Percentiles rank a stretch among this genome's conserved stretches.
Evolutionary conservation across 2,888 invertebrate genomes (phyloP).

Genomic region (Ditylenchus weischeri): DNA sequence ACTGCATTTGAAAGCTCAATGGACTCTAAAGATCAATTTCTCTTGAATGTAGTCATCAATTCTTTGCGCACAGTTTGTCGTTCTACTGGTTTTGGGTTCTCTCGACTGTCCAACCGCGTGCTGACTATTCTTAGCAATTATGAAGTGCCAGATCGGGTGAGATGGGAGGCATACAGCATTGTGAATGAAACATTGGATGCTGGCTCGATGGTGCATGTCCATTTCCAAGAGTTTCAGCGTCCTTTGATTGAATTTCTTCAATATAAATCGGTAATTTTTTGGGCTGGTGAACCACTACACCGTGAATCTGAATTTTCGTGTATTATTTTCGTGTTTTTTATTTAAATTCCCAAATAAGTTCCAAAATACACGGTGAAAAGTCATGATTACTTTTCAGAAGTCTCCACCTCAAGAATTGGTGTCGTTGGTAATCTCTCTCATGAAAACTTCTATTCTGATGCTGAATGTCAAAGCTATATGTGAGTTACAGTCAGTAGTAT

Average conservation of each 20-base stretch:
- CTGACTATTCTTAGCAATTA: neutral
- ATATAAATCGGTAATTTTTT: neutral
- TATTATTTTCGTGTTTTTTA: too few species aligned
- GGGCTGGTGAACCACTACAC: too few species aligned
- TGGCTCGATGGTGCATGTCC: conserved; percentile 9
- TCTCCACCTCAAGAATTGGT: conserved; percentile 18
- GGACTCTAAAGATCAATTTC: neutral
- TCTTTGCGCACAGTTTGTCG: neutral
- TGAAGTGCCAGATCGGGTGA: neutral
- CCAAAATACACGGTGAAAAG: neutral
- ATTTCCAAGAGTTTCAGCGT: conserved; percentile 6
- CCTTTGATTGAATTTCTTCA: neutral
- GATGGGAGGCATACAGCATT: neutral
- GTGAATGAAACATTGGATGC: conserved; percentile 6
- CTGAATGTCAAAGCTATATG: neutral
- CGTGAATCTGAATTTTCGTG: neutral
- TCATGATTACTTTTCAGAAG: conserved; percentile 4
- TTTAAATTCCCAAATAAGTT: too few species aligned
- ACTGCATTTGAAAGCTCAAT: neutral
- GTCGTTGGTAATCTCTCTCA: conserved; percentile 16
- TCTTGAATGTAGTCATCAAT: neutral
- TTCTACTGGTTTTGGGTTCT: neutral
- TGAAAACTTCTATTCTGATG: conserved; percentile 17
- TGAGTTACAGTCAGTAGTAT: conserved; percentile 19
- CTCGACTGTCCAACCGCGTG: conserved; percentile 5